Evolutionary conservation across 2,797 vertebrate species (phyloP).

Genomic region (Spea hammondii): DNA sequence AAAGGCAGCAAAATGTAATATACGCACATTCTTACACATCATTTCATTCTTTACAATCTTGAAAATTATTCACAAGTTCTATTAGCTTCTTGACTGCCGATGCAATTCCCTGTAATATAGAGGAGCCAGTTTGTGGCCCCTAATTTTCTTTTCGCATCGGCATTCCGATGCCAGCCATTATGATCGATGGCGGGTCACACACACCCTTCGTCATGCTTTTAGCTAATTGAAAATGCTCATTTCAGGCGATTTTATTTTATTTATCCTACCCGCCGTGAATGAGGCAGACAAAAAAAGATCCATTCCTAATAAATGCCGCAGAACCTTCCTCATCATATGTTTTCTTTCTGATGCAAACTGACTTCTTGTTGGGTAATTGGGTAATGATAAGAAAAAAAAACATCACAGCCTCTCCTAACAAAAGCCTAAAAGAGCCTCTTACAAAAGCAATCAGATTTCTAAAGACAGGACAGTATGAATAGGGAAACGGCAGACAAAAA

Average conservation of each 20-base stretch:
- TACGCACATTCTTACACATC: too few relatives aligned
- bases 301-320: not conserved
- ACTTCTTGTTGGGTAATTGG: not conserved
- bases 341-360: not conserved
- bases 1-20: too few relatives aligned
- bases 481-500: constrained; percentile 20
- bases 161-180: too few relatives aligned
- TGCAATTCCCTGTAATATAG: too few relatives aligned
- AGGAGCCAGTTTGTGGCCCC: too few relatives aligned
- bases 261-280: not conserved
- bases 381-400: constrained; percentile 11
- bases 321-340: not conserved
- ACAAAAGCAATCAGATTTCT: constrained; percentile 19
- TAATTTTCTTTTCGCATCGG: too few relatives aligned
- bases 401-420: constrained; percentile 6
- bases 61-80: too few relatives aligned
- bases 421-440: constrained; percentile 21
- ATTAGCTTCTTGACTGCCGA: too few relatives aligned
- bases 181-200: too few relatives aligned
- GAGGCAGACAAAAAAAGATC: not conserved
- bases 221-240: not conserved
- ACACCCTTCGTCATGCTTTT: not conserved
- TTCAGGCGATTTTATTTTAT: not conserved
- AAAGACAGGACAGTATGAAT: constrained; percentile 10
- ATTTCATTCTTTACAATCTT: too few relatives aligned